phyloP scores from a whole-genome alignment of 2,888 invertebrate species.

The Euproctis similis region DNA sequence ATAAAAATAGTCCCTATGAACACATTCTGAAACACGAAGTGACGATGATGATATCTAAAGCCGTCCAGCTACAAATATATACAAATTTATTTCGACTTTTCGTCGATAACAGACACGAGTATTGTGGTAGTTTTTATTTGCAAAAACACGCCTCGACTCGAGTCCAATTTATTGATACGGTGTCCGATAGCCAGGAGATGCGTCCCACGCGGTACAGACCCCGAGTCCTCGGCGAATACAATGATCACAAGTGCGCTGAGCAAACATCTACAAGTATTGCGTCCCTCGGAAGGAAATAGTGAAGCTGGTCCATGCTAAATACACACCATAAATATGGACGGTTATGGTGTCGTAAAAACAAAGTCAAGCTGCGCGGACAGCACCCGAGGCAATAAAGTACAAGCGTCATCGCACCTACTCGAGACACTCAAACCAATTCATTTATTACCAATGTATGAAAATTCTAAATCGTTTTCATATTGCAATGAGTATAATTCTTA shows the following conservation, averaged over 20 bases:
- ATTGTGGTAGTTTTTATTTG: constrained; percentile 63
- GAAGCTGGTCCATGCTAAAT: constrained; percentile 56
- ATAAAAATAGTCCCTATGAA: no score
- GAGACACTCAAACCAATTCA: constrained; percentile 23
- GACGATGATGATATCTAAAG: constrained; percentile 60
- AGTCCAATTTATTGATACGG: constrained; percentile 72
- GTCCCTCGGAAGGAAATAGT: constrained; percentile 58
- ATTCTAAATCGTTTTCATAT: constrained; percentile 20
- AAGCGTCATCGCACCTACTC: constrained; percentile 46
- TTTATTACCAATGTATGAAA: constrained; percentile 29
- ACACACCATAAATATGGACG: constrained; percentile 60
- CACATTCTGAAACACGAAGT: no score
- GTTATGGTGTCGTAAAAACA: constrained; percentile 69
- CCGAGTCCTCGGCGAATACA: constrained; percentile 27
- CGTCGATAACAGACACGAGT: constrained; percentile 58
- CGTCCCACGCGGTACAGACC: constrained; percentile 56
- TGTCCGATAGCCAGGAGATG: constrained; percentile 67
- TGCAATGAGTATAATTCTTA: constrained; percentile 19
- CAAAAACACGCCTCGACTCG: constrained; percentile 58
- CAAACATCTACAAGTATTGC: constrained; percentile 46
- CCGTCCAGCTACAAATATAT: no score
- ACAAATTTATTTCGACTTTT: constrained; percentile 67
- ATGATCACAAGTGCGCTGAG: constrained; percentile 38
- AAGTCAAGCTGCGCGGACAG: constrained; percentile 67
- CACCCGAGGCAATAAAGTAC: constrained; percentile 47